Percentiles rank a stretch among this genome's conserved stretches.
Conservation (phyloP, 2,113 vertebrate species). For the Eolophus roseicapilla region DNA sequence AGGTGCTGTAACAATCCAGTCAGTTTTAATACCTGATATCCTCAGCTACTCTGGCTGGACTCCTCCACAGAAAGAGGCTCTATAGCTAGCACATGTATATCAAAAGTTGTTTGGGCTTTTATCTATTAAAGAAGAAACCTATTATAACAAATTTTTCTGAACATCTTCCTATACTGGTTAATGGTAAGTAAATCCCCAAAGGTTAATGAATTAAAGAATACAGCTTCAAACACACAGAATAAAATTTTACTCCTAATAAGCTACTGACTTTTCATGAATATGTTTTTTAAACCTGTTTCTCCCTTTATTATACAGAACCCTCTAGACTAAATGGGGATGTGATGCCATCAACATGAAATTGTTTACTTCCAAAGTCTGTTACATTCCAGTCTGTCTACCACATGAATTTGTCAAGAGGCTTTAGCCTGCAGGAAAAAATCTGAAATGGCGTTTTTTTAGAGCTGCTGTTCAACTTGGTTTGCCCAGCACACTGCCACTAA, state of each 20-base stretch:
- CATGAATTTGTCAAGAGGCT: not conserved
- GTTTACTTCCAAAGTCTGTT: not conserved
- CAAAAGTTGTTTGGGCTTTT: not conserved
- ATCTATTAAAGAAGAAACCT: not conserved
- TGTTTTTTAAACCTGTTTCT: conserved; percentile 22
- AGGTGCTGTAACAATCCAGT: not conserved
- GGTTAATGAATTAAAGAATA: conserved; percentile 30
- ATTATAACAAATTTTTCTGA: not conserved
- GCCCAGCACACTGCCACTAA: not conserved
- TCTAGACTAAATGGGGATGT: not conserved
- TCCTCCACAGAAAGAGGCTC: not conserved
- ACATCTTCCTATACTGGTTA: not conserved
- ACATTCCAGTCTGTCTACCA: not conserved
- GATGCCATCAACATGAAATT: not conserved
- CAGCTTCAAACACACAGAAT: conserved; percentile 31
- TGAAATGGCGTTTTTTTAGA: not conserved
- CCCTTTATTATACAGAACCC: not conserved
- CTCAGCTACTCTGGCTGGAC: not conserved
- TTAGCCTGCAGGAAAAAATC: not conserved
- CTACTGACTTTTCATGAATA: not conserved
- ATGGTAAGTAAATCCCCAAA: not conserved
- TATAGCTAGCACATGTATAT: not conserved
- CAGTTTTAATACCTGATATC: not conserved
- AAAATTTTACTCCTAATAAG: conserved; percentile 49
- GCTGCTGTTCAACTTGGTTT: not conserved